Percentiles rank a stretch among this genome's conserved stretches.
Evolutionary conservation across 2,888 invertebrate species (phyloP).

Genomic region (Habroteleia sp.): DNA sequence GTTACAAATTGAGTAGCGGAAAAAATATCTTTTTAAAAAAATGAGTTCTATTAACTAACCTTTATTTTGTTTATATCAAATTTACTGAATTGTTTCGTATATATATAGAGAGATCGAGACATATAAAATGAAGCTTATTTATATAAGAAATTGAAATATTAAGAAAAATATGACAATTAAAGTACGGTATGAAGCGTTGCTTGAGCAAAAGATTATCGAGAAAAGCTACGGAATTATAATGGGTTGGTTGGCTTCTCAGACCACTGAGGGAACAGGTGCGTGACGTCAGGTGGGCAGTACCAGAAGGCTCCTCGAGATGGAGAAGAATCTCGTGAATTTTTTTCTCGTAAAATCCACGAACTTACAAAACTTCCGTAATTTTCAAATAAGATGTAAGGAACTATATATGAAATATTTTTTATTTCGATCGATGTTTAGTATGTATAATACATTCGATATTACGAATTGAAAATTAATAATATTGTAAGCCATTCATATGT

Average conservation of each 20-base stretch:
- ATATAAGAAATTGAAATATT: slow-evolving; percentile 38
- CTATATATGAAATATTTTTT: slow-evolving; percentile 30
- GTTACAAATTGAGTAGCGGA: too few species aligned
- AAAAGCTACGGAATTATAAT: slow-evolving; percentile 74
- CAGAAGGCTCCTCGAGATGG: slow-evolving; percentile 73
- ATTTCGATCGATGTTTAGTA: too few species aligned
- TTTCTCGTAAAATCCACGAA: slow-evolving; percentile 65
- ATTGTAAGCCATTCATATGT: too few species aligned
- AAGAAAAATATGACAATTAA: slow-evolving; percentile 65
- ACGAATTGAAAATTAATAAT: too few species aligned
- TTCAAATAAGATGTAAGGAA: slow-evolving; percentile 49
- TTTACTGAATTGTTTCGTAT: too few species aligned
- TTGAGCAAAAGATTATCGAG: slow-evolving; percentile 71
- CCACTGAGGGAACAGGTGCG: slow-evolving; percentile 77
- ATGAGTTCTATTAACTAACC: too few species aligned
- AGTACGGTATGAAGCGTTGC: slow-evolving; percentile 70
- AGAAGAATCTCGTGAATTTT: slow-evolving; percentile 68
- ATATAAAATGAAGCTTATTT: slow-evolving; percentile 15
- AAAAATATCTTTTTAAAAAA: too few species aligned
- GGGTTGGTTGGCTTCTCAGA: slow-evolving; percentile 73
- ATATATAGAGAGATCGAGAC: too few species aligned
- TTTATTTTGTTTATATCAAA: too few species aligned
- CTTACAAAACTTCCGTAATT: slow-evolving; percentile 64
- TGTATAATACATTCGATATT: too few species aligned
- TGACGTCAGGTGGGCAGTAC: slow-evolving; percentile 80